Percentiles rank a stretch among this genome's conserved stretches.
These are phyloP conservation scores for Bombus fervidus DNA, from an alignment of 1,140 invertebrate species.

Conservation along the genomic window DNA sequence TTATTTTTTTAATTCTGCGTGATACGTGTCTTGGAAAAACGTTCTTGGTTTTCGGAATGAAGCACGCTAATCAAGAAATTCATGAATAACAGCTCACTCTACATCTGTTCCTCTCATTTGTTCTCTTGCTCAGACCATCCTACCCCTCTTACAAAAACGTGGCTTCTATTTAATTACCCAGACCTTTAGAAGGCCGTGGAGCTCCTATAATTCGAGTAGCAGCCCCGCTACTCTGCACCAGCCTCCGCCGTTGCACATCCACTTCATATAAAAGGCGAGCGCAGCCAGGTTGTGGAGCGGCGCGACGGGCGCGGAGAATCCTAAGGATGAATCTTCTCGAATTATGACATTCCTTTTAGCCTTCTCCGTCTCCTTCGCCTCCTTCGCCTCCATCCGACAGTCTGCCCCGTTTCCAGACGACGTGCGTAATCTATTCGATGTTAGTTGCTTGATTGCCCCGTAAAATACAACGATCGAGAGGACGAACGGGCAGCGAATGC, in stretches of 20 bases:
- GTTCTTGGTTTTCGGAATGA: neutral
- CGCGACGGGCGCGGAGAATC: neutral
- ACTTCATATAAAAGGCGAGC: conserved; percentile 59
- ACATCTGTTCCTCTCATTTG: conserved; percentile 51
- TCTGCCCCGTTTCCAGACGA: conserved; percentile 55
- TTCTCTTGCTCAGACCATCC: conserved; percentile 40
- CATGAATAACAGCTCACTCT: conserved; percentile 47
- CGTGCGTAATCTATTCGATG: conserved; percentile 68
- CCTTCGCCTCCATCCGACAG: conserved; percentile 7
- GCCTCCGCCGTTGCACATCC: conserved; percentile 48
- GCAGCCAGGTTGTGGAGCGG: conserved; percentile 31
- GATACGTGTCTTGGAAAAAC: conserved; percentile 28
- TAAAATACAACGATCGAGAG: conserved; percentile 61
- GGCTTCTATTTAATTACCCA: conserved; percentile 76
- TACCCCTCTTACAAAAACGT: conserved; percentile 54
- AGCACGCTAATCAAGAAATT: conserved; percentile 44
- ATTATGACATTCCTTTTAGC: conserved; percentile 38
- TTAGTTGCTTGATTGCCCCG: conserved; percentile 67
- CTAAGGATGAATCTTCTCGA: conserved; percentile 24
- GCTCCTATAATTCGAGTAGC: conserved; percentile 62
- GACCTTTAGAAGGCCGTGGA: conserved; percentile 66
- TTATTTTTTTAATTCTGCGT: conserved; percentile 8
- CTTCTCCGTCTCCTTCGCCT: neutral
- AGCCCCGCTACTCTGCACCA: conserved; percentile 32
- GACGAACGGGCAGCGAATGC: neutral